Conservation (phyloP, 1,140 invertebrate genomes). For the Agraylea sexmaculata region DNA sequence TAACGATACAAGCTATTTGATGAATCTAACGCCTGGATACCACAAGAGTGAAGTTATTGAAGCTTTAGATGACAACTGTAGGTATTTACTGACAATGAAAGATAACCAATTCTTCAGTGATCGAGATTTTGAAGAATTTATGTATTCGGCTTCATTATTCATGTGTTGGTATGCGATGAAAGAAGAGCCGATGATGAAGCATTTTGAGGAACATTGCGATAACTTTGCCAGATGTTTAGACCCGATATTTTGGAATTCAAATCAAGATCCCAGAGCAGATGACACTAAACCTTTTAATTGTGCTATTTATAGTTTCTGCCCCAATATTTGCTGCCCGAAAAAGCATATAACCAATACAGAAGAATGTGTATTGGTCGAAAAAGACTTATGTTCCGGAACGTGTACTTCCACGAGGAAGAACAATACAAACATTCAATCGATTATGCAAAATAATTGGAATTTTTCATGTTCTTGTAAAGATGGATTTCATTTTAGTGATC, state of each 20-base stretch:
- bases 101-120: no score
- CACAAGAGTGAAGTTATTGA: no score
- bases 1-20: no score
- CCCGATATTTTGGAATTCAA: conserved; percentile 23
- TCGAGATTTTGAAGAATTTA: no score
- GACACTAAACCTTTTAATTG: conserved; percentile 44
- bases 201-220: conserved; percentile 44
- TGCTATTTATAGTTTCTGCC: conserved; percentile 52
- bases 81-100: no score
- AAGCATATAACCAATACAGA: conserved; percentile 32
- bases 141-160: conserved; percentile 49
- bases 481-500: conserved; percentile 41
- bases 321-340: conserved; percentile 47
- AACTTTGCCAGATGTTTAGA: conserved; percentile 48
- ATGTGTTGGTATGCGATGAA: conserved; percentile 55
- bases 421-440: conserved; percentile 41
- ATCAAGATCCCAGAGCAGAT: conserved; percentile 43
- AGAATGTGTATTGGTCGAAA: conserved; percentile 31
- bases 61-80: no score
- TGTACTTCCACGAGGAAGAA: conserved; percentile 35
- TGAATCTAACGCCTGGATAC: no score
- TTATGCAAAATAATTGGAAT: conserved; percentile 46
- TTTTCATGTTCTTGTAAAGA: conserved; percentile 42
- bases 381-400: conserved; percentile 21
- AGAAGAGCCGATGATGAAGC: conserved; percentile 34